A percentile compares a stretch with the other conserved stretches of the same genome.
phyloP scores from a whole-genome alignment of 2,113 vertebrate genomes.

The Lipotes vexillifer region DNA sequence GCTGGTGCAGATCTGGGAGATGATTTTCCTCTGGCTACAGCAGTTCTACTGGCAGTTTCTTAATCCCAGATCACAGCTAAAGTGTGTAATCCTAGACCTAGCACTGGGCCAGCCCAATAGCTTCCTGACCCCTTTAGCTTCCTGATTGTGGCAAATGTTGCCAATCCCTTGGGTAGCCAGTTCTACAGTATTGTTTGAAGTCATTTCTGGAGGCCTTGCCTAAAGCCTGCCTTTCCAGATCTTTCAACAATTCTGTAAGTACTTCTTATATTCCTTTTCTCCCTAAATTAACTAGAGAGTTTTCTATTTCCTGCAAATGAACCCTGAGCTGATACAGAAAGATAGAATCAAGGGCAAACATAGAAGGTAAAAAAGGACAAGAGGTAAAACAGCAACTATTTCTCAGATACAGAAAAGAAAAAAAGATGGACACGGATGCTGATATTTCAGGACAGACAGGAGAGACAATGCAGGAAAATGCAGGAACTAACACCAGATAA shows the following conservation, averaged over 20 bases:
- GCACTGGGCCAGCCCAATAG: fast-evolving
- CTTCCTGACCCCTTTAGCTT: neutral
- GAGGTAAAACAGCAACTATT: neutral
- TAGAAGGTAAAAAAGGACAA: neutral
- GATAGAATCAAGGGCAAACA: neutral
- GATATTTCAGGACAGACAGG: too few species aligned
- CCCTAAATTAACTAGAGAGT: neutral
- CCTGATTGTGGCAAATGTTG: neutral
- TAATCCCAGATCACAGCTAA: neutral
- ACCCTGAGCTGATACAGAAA: neutral
- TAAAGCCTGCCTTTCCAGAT: neutral
- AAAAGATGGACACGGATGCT: neutral
- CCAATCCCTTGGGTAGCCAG: neutral
- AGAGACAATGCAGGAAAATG: neutral
- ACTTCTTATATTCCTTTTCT: neutral
- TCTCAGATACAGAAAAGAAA: neutral
- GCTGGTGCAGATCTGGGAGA: neutral
- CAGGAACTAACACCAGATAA: neutral
- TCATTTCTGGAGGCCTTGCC: neutral
- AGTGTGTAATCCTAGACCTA: neutral
- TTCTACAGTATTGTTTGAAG: neutral
- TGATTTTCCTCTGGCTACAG: neutral
- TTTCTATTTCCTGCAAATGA: neutral
- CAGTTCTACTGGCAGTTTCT: neutral
- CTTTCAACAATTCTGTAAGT: neutral